A percentile compares a stretch with the other conserved stretches of the same genome.
Conservation (phyloP, 1,140 invertebrate species). For the Brachionus plicatilis region DNA sequence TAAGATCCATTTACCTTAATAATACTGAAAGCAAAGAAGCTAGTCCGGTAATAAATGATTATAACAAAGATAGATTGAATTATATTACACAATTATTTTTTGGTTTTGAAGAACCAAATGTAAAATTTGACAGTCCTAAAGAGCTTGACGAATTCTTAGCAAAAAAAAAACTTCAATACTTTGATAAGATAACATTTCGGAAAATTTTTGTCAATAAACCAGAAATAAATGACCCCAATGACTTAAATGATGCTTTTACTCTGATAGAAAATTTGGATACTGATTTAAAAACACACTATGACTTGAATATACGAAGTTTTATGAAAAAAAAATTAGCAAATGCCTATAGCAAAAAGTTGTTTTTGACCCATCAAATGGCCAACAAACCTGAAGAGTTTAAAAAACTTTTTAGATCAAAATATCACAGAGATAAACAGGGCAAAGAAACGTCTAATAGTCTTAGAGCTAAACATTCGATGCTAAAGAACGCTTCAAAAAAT, state of each 20-base stretch:
- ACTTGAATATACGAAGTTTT: neutral
- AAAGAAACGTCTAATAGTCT: neutral
- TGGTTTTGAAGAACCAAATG: neutral
- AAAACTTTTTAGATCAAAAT: neutral
- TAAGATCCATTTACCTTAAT: neutral
- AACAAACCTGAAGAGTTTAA: neutral
- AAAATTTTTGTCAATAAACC: neutral
- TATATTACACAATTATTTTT: neutral
- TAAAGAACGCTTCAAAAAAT: neutral
- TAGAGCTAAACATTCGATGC: neutral
- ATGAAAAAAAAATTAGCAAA: constrained; percentile 2
- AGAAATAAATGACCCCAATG: neutral
- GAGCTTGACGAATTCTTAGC: neutral
- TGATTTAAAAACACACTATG: neutral
- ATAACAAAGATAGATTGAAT: neutral
- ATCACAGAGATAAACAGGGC: neutral
- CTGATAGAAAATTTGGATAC: neutral
- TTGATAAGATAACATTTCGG: neutral
- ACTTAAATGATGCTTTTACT: neutral
- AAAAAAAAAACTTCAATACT: neutral
- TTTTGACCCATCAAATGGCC: neutral
- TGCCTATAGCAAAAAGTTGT: constrained; percentile 10
- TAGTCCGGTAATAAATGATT: neutral
- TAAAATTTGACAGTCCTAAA: neutral
- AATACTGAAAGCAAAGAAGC: neutral